Evolutionary conservation across 2,113 vertebrate genomes (phyloP), one percentile per base, ranked within the genome.

Genomic region (Seriola aureovittata): DNA sequence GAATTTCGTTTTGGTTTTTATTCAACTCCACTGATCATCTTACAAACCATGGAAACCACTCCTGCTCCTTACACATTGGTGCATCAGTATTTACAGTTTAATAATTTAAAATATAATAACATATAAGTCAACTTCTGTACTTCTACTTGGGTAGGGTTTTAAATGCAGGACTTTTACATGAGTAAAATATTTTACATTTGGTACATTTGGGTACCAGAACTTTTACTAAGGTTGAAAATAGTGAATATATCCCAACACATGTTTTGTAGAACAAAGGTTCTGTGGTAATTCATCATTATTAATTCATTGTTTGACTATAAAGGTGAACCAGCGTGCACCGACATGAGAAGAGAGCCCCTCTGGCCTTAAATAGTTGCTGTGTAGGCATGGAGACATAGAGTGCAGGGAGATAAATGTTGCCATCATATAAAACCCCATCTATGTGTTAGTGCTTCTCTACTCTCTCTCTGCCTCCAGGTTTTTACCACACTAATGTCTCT

Each of bases 401-500:
- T 68, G 68, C 59, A 58, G 55, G 63, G 65, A 80, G 34, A 78
- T 88, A 71, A 40, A 85, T 70, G 81, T 71, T 73, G 66, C 66
- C 80, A 59, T 91, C 75, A 79, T 81, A 74, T 85, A 55, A 85
- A 62, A 1, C 19, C 71, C 34, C 57, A 57, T 75, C 42, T 23
- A 36, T 62, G 68, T 62, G 13, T 76, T 48, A 23, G 34, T 75
- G 64, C 70, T 50, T 44, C 44, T 62, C 59, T 44, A 34, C 42
- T 34, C 32, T 44, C 42, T 25, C 23, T 78, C 80, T 62, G 52
- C 58, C 52, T 29, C 7, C 58, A 72, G 58, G 25, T 77, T 75
- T 79, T 63, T 25, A 42, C 80, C 81, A 79, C 65, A 73, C 70
- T 80, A 83, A 85, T 11, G 72, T 89, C 85, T 76, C 75, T 83